Conservation (phyloP, 1,140 invertebrate genomes). For the Phymorhynchus buccinoides region DNA sequence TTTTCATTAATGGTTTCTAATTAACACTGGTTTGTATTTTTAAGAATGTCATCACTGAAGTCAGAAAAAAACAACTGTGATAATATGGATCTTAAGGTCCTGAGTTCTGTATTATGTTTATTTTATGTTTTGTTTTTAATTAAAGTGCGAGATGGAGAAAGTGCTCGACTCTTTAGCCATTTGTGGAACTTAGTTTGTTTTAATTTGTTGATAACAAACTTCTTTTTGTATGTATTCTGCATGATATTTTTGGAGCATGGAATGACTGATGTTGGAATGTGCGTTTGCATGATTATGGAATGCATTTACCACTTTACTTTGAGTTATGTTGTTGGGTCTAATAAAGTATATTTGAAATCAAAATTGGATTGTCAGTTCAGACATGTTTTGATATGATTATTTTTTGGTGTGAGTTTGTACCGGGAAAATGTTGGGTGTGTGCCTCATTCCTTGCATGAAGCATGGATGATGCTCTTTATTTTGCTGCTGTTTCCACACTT, state of each 20-base stretch:
- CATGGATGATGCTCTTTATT: no score
- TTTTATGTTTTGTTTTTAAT: background rate
- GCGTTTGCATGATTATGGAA: background rate
- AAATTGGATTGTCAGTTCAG: no score
- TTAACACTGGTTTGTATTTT: no score
- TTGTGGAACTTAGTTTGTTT: background rate
- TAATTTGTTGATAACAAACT: background rate
- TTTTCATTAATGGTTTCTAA: background rate
- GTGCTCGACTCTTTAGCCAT: background rate
- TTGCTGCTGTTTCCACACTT: no score
- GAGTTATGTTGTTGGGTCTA: background rate
- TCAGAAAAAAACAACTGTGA: background rate
- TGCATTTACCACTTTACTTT: background rate
- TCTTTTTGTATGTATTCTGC: background rate
- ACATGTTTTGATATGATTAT: no score
- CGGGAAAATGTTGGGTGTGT: no score
- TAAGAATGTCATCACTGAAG: background rate
- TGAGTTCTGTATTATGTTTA: background rate
- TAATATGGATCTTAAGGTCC: background rate
- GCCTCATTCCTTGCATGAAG: no score
- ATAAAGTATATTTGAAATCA: conserved; percentile 4
- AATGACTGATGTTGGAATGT: background rate
- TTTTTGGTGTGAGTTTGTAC: no score
- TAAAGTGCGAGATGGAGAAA: background rate
- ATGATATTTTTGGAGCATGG: background rate